Base-by-base conservation (phyloP, 2,113 vertebrate genomes). In the Melierax canorus region DNA sequence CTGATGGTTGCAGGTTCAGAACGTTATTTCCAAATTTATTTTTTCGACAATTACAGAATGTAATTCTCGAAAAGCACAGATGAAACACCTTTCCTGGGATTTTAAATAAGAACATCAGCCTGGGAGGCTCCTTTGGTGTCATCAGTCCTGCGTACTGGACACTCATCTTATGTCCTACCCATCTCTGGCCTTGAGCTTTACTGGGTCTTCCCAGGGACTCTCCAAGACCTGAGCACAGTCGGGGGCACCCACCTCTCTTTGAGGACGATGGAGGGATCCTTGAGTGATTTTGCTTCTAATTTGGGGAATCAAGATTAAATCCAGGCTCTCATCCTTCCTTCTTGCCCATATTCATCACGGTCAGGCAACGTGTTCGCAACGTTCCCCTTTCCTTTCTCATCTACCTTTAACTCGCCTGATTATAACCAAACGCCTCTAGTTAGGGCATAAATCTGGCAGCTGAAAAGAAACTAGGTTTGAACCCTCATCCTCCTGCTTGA, bases 61-160 rank as follows among this genome's bases (percentile, higher is more conserved):
- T 14, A 55, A 50, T 59, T 77, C 11, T 76, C 39, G 0, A 4
- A 24, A 72, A 76, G 15, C 32, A 27, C 14, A 82, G 62, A 32
- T 29, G 14, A 46, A 94, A 39, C 3, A 9, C 2, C 10, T 82
- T 84, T 75, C 17, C 27, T 50, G 22, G 21, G 34, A 53, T 67
- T 88, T 91, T 64, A 45, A 87, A 46, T 46, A 50, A 17, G 23
- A 71, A 41, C 4, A 5, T 56, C 0, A 0, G 3, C 21, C n/a
- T 69, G 16, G 8, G 34, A 76, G 30, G 21, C 7, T 80, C 36
- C 32, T 79, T 53, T 50, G 55, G 18, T 12, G 14, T 71, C 24
- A 30, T 69, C 74, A 85, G 0, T 39, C 74, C 27, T 75, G 27
- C 16, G 15, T 89, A 4, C 24, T 30, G 30, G 23, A 39, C 6